Conservation (phyloP, 1,140 invertebrate genomes). For the Bombus pascuorum region DNA sequence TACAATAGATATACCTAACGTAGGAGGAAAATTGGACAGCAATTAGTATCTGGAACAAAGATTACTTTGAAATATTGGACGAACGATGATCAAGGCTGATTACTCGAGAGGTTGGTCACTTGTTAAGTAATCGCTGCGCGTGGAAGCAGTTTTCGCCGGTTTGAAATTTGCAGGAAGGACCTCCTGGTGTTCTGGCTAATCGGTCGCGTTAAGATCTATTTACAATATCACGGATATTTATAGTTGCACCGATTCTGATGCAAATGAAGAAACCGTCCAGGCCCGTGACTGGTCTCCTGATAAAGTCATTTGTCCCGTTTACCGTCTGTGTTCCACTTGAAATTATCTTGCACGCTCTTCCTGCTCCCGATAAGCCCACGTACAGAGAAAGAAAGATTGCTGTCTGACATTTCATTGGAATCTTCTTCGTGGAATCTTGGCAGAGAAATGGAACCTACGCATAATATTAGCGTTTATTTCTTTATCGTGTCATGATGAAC, state of each 20-base stretch:
- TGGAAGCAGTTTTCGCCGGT: not conserved
- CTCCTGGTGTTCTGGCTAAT: conserved; percentile 21
- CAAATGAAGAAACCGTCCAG: conserved; percentile 50
- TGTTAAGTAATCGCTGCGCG: not conserved
- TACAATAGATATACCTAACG: too few relatives aligned
- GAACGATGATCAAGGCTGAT: too few relatives aligned
- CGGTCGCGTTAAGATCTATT: conserved; percentile 55
- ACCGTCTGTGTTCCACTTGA: conserved; percentile 46
- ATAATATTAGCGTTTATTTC: not conserved
- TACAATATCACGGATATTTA: conserved; percentile 64
- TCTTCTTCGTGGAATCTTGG: not conserved
- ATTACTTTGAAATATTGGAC: too few relatives aligned
- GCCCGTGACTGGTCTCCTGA: conserved; percentile 31
- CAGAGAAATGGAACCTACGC: not conserved
- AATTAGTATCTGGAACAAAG: too few relatives aligned
- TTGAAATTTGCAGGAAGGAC: conserved; percentile 2
- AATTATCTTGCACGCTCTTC: conserved; percentile 61
- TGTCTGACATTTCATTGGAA: conserved; percentile 34
- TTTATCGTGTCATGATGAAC: too few relatives aligned
- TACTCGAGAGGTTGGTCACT: not conserved
- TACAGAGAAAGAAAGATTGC: not conserved
- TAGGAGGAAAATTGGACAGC: too few relatives aligned
- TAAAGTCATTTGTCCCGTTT: conserved; percentile 65
- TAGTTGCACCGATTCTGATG: conserved; percentile 63
- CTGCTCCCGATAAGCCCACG: conserved; percentile 52